Evolutionary conservation across 1,140 invertebrate species (phyloP), one percentile per base, ranked within the genome.

Genomic region (Atta texana): DNA sequence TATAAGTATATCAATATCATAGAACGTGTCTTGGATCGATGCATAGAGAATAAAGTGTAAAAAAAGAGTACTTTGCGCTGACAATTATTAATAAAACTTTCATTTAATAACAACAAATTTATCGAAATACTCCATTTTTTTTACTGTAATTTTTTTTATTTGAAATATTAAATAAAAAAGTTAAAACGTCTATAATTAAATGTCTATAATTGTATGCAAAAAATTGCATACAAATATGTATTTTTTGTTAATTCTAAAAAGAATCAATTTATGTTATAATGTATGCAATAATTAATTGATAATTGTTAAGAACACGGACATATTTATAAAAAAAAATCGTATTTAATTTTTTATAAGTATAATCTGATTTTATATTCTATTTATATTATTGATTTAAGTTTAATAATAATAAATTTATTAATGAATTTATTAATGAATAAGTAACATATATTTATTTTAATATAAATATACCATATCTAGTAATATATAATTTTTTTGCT

Each of bases 11-110:
- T 74, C 59, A 28, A 39, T 24, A 69, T 39, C 44, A 10, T 39
- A 24, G 66, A 10, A 51, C 12, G 59, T 63, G 53, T 69, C 5
- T 68, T 59, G 57, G 21, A 51, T 82, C 44, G 68, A 78, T 85
- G n/a, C 34, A 34, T 14, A 10, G 14, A 64, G 7, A 85, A 53
- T 28, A 55, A 53, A 66, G 59, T 51, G 18, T 84, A n/a, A 16
- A 59, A n/a, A 57, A 82, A 34, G 34, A 31, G 16, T 51, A 75
- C n/a, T 14, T 74, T 6, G 34, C 10, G 24, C 24, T n/a, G 39
- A 4, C 21, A 24, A 75, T 75, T 49, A 34, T 49, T 57, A 63
- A 24, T 28, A 21, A 49, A 24, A 63, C 39, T 39, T 55, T 28
- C 44, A 75, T 21, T 39, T 12, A 31, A 7, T 72, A 59, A 21